These are phyloP conservation scores for Oryzias dopingdopingensis DNA, from an alignment of 2,797 vertebrate species.

Conservation along the genomic window DNA sequence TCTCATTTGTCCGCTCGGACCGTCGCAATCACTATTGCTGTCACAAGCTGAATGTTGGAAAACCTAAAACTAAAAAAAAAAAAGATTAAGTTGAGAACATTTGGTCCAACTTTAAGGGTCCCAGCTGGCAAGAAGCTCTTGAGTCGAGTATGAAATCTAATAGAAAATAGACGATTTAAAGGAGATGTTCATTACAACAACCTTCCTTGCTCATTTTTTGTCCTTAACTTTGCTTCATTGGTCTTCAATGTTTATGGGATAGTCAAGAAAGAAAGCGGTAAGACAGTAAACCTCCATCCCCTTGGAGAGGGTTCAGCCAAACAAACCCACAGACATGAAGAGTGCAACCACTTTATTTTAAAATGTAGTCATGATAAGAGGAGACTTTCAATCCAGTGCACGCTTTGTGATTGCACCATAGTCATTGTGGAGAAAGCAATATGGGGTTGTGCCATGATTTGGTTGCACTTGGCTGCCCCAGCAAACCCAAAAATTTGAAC, in stretches of 20 bases:
- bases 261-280: conserved; percentile 28
- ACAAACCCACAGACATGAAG: conserved; percentile 44
- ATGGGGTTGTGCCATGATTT: conserved; percentile 48
- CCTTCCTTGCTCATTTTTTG: not conserved
- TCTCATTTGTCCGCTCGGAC: too few species aligned
- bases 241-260: conserved; percentile 28
- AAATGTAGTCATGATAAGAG: conserved; percentile 53
- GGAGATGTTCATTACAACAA: not conserved
- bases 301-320: conserved; percentile 39
- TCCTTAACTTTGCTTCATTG: conserved; percentile 10
- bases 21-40: too few species aligned
- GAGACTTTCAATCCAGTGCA: conserved; percentile 61
- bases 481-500: conserved; percentile 34
- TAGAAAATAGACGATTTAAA: too few species aligned
- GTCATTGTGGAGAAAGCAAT: conserved; percentile 41
- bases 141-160: too few species aligned
- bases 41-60: too few species aligned
- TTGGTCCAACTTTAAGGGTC: too few species aligned
- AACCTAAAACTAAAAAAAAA: too few species aligned
- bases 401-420: conserved; percentile 62
- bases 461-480: conserved; percentile 38
- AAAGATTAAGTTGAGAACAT: too few species aligned
- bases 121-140: too few species aligned
- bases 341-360: conserved; percentile 52
- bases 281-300: conserved; percentile 18